Conservation (phyloP, 2,888 invertebrate species). For the Chrysolina oricalcia region DNA sequence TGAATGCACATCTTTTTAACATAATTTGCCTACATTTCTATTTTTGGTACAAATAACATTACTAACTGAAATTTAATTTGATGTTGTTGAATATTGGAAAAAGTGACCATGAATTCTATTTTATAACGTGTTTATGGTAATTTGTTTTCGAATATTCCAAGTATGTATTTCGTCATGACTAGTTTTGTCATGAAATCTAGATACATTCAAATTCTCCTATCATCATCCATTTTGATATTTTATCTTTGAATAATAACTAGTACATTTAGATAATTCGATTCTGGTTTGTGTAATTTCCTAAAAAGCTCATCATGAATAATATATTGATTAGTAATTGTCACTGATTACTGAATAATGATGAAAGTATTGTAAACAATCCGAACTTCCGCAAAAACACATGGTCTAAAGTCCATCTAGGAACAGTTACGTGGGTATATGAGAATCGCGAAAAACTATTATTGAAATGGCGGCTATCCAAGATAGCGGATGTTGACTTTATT, state of each 20-base stretch:
- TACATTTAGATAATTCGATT: not conserved
- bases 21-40: not conserved
- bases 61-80: not conserved
- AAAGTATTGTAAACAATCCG: no score
- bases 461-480: no score
- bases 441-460: no score
- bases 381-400: no score
- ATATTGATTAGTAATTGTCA: no score
- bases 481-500: no score
- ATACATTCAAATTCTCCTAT: conserved; percentile 3
- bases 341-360: no score
- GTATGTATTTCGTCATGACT: not conserved
- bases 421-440: no score
- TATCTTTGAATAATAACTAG: not conserved
- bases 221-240: not conserved
- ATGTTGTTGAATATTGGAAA: not conserved
- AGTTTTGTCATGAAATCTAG: not conserved
- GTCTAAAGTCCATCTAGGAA: no score
- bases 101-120: not conserved
- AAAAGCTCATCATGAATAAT: no score
- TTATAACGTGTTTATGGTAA: not conserved
- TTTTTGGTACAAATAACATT: not conserved
- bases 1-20: not conserved
- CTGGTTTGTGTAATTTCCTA: no score
- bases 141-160: not conserved